Conservation (phyloP, 2,888 invertebrate genomes). For the Trachelus stipa region DNA sequence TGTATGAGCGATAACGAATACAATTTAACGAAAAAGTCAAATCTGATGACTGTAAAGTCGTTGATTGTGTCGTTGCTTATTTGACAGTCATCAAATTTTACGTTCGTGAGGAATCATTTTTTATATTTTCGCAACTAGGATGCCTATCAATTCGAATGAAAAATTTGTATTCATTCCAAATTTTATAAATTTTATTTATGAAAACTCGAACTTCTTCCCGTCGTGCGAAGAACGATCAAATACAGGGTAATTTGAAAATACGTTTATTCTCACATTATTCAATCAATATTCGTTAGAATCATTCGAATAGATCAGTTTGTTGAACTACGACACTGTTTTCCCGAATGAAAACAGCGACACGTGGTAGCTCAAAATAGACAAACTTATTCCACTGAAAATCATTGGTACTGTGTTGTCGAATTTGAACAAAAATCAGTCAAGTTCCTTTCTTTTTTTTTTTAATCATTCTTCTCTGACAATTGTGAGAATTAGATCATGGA, state of each 20-base stretch:
- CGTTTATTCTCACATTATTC: not conserved
- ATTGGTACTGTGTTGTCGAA: not conserved
- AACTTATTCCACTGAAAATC: not conserved
- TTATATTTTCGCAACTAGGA: not conserved
- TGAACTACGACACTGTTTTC: not conserved
- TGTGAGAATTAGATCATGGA: not conserved
- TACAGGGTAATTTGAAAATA: not conserved
- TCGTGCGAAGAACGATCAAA: not conserved
- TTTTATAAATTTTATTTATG: not conserved
- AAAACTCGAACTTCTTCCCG: not conserved
- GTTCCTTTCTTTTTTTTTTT: not conserved
- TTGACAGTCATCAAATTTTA: not conserved
- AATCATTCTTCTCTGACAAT: not conserved
- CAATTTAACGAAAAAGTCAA: not conserved
- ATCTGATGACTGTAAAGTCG: not conserved
- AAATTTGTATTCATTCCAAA: not conserved
- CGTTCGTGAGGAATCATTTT: not conserved
- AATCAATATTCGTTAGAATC: not conserved
- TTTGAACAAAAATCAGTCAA: not conserved
- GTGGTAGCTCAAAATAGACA: not conserved
- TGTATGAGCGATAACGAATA: not conserved
- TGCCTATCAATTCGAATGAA: no score
- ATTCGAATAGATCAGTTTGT: not conserved
- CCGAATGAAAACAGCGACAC: not conserved
- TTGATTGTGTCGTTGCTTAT: not conserved